Percentiles rank a stretch among this genome's conserved stretches.
Conservation (phyloP, 2,797 vertebrate species). For the Girardinus metallicus region DNA sequence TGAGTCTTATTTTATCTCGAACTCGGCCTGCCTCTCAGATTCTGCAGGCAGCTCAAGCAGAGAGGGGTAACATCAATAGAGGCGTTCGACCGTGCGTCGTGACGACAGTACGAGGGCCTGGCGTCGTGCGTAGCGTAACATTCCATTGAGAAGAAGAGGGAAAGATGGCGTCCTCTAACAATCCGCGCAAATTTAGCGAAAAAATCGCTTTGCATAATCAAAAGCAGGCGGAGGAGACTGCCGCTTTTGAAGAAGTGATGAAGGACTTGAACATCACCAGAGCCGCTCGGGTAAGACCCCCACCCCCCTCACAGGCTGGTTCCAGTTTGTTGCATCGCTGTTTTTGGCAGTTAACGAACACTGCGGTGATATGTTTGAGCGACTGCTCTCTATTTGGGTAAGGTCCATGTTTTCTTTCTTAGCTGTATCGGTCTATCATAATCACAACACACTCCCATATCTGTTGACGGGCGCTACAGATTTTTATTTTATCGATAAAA, state of each 20-base stretch:
- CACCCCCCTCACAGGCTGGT: constrained; percentile 18
- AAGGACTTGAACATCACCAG: constrained; percentile 95
- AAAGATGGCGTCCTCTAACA: constrained; percentile 99
- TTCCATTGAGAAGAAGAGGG: constrained; percentile 89
- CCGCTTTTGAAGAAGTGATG: constrained; percentile 97
- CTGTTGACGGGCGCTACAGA: neutral
- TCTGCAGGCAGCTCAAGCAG: constrained; percentile 16
- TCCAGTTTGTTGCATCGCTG: constrained; percentile 51
- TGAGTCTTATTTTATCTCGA: constrained; percentile 24
- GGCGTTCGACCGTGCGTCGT: constrained; percentile 61
- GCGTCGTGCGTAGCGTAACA: constrained; percentile 82
- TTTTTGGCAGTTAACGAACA: constrained; percentile 58
- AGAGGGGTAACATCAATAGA: constrained; percentile 12
- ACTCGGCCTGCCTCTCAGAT: constrained; percentile 14
- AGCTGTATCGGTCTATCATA: constrained; percentile 15
- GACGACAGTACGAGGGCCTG: constrained; percentile 69
- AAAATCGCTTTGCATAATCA: constrained; percentile 97
- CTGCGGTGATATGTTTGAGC: constrained; percentile 54
- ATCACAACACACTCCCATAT: neutral
- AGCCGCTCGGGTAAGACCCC: constrained; percentile 91
- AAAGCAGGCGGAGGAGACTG: constrained; percentile 97
- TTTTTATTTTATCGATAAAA: neutral
- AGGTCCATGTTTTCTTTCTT: constrained; percentile 41
- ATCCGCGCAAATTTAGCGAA: constrained; percentile 99
- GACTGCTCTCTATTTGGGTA: constrained; percentile 39